Conservation (phyloP, 2,113 vertebrate species). For the Formicarius rufipectus region DNA sequence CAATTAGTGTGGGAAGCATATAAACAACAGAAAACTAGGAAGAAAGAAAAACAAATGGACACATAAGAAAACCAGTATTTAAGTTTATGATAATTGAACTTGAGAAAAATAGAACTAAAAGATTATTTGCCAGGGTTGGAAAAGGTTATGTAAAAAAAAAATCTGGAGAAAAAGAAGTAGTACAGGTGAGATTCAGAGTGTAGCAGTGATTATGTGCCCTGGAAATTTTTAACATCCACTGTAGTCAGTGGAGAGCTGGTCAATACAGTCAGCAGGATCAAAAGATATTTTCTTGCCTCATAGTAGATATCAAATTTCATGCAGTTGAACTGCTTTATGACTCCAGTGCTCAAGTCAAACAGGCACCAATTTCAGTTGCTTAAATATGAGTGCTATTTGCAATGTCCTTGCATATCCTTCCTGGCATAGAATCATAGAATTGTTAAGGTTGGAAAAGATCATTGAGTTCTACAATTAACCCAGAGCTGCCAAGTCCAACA, state of each 20-base stretch:
- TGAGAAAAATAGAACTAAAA: not conserved
- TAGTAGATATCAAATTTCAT: not conserved
- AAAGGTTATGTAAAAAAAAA: not conserved
- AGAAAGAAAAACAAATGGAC: not conserved
- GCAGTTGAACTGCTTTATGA: not conserved
- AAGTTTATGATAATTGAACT: not conserved
- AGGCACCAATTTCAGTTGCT: not conserved
- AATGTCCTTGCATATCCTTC: not conserved
- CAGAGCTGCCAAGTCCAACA: not conserved
- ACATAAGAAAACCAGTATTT: not conserved
- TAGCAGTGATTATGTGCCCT: not conserved
- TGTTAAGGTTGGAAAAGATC: not conserved
- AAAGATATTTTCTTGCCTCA: not conserved
- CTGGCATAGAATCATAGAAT: not conserved
- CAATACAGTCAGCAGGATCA: not conserved
- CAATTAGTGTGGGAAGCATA: not conserved
- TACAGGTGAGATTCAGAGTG: not conserved
- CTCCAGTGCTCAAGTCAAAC: not conserved
- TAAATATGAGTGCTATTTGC: not conserved
- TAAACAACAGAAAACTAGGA: not conserved
- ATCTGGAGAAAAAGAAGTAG: not conserved
- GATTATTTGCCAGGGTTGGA: not conserved
- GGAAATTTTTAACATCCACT: not conserved
- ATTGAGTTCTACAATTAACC: not conserved
- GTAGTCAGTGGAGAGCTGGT: not conserved